A percentile compares a stretch with the other conserved stretches of the same genome.
phyloP scores from a whole-genome alignment of 1,140 invertebrate species.

The Pachypeltis micranthus region DNA sequence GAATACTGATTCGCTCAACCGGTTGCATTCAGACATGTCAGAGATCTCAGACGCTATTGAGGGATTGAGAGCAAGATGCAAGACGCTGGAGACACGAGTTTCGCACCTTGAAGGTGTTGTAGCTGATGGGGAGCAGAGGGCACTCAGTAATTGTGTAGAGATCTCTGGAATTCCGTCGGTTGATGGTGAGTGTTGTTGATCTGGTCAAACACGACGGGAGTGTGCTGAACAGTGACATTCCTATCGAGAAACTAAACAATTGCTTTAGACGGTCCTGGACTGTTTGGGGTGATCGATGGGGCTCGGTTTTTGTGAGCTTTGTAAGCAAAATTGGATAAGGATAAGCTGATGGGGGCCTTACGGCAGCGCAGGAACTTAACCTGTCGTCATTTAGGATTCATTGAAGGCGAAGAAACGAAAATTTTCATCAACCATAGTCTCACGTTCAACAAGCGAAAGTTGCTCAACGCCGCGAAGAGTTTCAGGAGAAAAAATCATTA shows the following conservation, averaged over 20 bases:
- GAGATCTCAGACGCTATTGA: too few species aligned
- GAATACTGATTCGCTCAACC: too few species aligned
- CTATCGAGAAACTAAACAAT: not conserved
- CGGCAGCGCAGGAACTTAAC: not conserved
- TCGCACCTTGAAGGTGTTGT: not conserved
- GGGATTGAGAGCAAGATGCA: too few species aligned
- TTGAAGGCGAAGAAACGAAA: not conserved
- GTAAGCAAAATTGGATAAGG: not conserved
- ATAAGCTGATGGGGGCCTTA: not conserved
- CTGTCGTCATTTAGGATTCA: not conserved
- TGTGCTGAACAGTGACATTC: not conserved
- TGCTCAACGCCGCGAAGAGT: not conserved
- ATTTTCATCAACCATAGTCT: not conserved
- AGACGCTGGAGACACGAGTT: not conserved
- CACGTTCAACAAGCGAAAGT: not conserved
- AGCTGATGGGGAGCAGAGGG: not conserved
- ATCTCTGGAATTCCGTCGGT: not conserved
- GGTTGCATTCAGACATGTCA: too few species aligned
- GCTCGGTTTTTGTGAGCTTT: not conserved
- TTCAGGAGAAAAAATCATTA: not conserved
- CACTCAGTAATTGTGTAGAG: not conserved
- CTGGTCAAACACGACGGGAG: not conserved
- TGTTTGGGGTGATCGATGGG: not conserved
- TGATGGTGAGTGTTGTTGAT: not conserved
- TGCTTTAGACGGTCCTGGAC: not conserved